A percentile compares a stretch with the other conserved stretches of the same genome.
Evolutionary conservation across 2,888 invertebrate species (phyloP).

Genomic region (Hemicrepidius hirtus): DNA sequence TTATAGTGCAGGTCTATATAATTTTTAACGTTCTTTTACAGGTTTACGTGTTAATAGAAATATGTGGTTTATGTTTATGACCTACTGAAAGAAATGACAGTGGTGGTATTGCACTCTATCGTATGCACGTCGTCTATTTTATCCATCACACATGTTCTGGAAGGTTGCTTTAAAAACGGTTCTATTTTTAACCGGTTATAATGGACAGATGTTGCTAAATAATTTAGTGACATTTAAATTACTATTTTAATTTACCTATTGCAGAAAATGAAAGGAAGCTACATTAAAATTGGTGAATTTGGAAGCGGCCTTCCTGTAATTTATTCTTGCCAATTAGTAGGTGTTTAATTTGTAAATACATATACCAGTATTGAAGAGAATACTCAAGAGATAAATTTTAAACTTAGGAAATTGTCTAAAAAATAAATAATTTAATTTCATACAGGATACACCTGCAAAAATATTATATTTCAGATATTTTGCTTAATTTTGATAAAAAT

Average conservation of each 20-base stretch:
- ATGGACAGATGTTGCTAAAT: conserved; percentile 8
- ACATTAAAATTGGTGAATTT: neutral
- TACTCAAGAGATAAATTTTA: too few relatives aligned
- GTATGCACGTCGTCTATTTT: neutral
- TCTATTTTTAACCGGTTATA: conserved; percentile 13
- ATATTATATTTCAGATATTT: too few relatives aligned
- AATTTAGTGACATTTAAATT: conserved; percentile 2
- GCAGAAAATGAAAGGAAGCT: conserved; percentile 11
- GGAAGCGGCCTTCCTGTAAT: neutral
- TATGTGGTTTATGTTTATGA: neutral
- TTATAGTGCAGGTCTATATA: neutral
- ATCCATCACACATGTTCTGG: neutral
- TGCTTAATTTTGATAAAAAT: too few relatives aligned
- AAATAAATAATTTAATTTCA: too few relatives aligned
- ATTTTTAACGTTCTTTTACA: too few relatives aligned
- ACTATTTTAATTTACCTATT: conserved; percentile 5
- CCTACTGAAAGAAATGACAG: conserved; percentile 14
- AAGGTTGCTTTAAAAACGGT: conserved; percentile 10
- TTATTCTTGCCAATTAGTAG: neutral
- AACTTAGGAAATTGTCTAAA: too few relatives aligned
- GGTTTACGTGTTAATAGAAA: too few relatives aligned
- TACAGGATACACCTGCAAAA: too few relatives aligned
- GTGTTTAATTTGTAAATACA: neutral
- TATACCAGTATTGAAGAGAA: too few relatives aligned
- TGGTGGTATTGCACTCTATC: neutral